Percentiles rank a stretch among this genome's conserved stretches.
Evolutionary conservation across 92 coral and sea anemone genomes (phyloP).

Genomic region (Palythoa caribaeorum): DNA sequence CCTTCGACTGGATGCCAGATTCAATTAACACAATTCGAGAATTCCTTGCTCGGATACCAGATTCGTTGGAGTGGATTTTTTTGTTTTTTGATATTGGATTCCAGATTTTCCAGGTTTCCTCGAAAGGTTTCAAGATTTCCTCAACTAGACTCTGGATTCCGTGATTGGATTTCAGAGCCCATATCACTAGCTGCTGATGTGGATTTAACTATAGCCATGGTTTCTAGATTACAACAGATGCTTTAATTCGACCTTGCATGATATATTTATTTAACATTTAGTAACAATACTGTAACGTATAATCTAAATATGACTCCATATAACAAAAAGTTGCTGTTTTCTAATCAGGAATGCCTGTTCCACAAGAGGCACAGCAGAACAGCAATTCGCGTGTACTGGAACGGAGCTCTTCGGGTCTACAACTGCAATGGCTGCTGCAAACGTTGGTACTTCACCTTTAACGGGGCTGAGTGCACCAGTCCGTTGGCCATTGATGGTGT

Average conservation of each 20-base stretch:
- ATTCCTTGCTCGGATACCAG: too few relatives aligned
- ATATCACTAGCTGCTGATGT: too few relatives aligned
- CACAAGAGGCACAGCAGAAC: background rate
- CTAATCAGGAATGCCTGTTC: background rate
- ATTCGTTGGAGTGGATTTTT: too few relatives aligned
- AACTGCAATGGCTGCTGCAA: background rate
- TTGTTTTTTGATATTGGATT: background rate
- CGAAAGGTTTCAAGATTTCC: background rate
- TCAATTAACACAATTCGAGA: background rate
- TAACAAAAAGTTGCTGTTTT: background rate
- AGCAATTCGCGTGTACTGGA: constrained; percentile 10
- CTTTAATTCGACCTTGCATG: too few relatives aligned
- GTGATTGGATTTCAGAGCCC: background rate
- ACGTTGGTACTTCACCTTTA: too few relatives aligned
- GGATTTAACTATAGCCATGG: background rate
- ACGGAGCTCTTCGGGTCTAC: constrained; percentile 8
- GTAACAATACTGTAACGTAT: background rate
- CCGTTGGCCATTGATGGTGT: too few relatives aligned
- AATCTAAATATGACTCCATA: too few relatives aligned
- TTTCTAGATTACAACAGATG: too few relatives aligned
- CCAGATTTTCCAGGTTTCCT: background rate
- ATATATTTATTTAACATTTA: too few relatives aligned
- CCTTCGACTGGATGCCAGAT: background rate
- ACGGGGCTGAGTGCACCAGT: too few relatives aligned
- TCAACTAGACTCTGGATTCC: background rate